Base-by-base conservation (phyloP, 2,113 vertebrate species). In the Motacilla alba region DNA sequence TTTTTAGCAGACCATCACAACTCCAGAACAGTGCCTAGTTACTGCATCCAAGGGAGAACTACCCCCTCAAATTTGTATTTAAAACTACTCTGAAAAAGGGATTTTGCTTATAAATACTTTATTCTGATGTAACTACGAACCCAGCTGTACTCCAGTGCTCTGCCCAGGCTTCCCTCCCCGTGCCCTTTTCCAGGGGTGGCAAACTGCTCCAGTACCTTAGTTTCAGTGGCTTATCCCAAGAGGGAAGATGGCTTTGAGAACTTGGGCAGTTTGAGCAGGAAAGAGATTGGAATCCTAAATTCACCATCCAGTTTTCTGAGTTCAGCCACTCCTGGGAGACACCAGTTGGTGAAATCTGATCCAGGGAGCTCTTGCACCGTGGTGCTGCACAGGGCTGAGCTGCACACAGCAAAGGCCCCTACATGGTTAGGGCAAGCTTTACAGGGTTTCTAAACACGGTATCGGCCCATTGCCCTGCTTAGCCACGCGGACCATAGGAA, bases 401-500 rank as follows among this genome's bases (percentile, higher is more conserved):
- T 7, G 62, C 1, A 0, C 30, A 1, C 18, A 47, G 13, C 3
- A 23, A 39, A 23, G 4, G 37, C 24, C 41, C 27, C 19, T 10
- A 5, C 0, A 0, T 1, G 16, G 13, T 5, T 0, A 27, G 46
- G 18, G 18, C n/a, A 49, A 10, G 24, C 14, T 28, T 35, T 24
- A 0, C 0, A 19, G 7, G 0, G 2, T 6, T 6, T 2, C 30
- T 24, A 23, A 58, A 16, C 4, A 0, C 28, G 2, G 26, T 1
- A 6, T 0, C 1, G 52, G 20, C 31, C n/a, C 69, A 43, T 0
- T 5, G 28, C 59, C 2, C 5, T 4, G 0, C 44, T 58, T 46
- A 8, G 39, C 2, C 30, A 5, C 0, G 11, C 3, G 1, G 13
- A 13, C n/a, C 2, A 2, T 0, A 2, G 17, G 11, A 13, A n/a